Percentiles rank a stretch among this genome's conserved stretches.
Evolutionary conservation across 2,888 invertebrate species (phyloP).

Genomic region (Kuschelorhynchus macadamiae): DNA sequence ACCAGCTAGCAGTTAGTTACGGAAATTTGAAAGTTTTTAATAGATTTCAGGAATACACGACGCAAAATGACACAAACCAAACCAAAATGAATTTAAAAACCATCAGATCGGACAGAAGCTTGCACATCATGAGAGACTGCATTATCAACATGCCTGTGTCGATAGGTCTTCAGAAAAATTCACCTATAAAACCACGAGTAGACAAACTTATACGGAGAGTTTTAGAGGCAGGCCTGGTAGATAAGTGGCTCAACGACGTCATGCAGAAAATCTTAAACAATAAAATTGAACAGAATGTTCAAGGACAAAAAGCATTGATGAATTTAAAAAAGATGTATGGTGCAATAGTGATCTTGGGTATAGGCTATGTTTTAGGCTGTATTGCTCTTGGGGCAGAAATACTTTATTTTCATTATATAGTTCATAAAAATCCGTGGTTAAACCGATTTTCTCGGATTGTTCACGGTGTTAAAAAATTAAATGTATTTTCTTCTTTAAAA

Average conservation of each 20-base stretch:
- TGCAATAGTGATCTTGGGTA: slow-evolving; percentile 79
- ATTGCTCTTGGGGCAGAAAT: slow-evolving; percentile 75
- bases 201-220: slow-evolving; percentile 78
- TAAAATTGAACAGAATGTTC: slow-evolving; percentile 67
- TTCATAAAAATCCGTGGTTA: slow-evolving; percentile 78
- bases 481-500: too few relatives aligned
- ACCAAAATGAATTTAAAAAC: background rate
- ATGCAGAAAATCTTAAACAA: slow-evolving; percentile 75
- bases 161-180: slow-evolving; percentile 86
- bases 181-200: slow-evolving; percentile 79
- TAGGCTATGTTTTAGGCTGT: slow-evolving; percentile 77
- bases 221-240: slow-evolving; percentile 82
- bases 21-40: too few relatives aligned
- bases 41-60: slow-evolving; percentile 48
- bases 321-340: slow-evolving; percentile 84
- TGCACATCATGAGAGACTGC: slow-evolving; percentile 89
- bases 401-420: slow-evolving; percentile 75
- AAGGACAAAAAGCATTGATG: slow-evolving; percentile 78
- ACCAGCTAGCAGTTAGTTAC: too few relatives aligned
- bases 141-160: slow-evolving; percentile 86
- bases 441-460: slow-evolving; percentile 75
- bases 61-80: slow-evolving; percentile 11
- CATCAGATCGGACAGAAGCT: slow-evolving; percentile 64
- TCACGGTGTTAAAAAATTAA: slow-evolving; percentile 19
- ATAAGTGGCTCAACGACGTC: slow-evolving; percentile 85